Conservation (phyloP, 2,888 invertebrate species). For the Cancer borealis region DNA sequence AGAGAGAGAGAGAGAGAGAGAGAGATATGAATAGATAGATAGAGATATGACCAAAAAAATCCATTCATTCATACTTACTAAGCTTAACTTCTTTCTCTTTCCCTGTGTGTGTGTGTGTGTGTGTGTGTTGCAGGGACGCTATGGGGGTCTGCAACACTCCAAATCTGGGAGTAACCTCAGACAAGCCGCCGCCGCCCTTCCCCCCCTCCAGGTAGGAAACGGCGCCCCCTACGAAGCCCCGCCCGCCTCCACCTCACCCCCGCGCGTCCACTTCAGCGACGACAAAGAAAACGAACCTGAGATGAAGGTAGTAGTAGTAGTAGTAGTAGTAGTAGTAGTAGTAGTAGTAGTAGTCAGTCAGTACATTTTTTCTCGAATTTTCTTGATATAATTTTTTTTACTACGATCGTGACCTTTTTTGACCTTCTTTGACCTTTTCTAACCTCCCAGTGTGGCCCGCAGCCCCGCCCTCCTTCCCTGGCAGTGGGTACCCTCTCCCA, state of each 20-base stretch:
- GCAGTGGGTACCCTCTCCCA: conserved; percentile 58
- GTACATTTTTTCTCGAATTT: too few species aligned
- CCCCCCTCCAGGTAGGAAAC: conserved; percentile 42
- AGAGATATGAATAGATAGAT: too few species aligned
- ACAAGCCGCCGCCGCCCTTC: conserved; percentile 63
- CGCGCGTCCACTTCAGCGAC: conserved; percentile 83
- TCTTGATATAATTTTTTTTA: too few species aligned
- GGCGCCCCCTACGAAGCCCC: conserved; percentile 55
- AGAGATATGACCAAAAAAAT: too few species aligned
- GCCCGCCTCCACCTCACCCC: conserved; percentile 81
- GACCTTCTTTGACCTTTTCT: background rate
- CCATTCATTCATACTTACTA: too few species aligned
- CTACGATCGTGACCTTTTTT: background rate
- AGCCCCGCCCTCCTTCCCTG: conserved; percentile 64
- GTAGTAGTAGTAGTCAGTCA: too few species aligned
- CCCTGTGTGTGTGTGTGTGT: too few species aligned
- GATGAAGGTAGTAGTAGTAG: conserved; percentile 62
- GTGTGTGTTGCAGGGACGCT: conserved; percentile 46
- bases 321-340: background rate
- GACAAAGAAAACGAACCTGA: conserved; percentile 76
- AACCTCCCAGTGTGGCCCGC: conserved; percentile 8
- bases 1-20: too few species aligned
- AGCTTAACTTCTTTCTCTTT: too few species aligned
- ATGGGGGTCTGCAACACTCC: conserved; percentile 83
- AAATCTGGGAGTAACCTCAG: conserved; percentile 86